Conservation (phyloP, 1,140 invertebrate genomes). For the Nixonia krombeini region DNA sequence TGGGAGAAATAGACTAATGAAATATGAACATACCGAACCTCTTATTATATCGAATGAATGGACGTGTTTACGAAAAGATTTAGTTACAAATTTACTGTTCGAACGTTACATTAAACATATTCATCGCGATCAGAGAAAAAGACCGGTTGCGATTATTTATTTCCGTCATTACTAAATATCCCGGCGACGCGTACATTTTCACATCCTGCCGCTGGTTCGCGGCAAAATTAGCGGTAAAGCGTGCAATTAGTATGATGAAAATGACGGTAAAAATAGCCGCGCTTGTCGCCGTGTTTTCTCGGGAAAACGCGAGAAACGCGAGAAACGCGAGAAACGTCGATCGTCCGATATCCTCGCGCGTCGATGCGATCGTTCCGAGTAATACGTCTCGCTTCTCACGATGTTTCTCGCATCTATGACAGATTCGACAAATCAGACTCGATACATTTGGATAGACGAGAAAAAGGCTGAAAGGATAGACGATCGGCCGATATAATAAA, state of each 20-base stretch:
- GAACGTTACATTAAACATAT: conserved; percentile 26
- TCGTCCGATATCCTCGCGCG: no score
- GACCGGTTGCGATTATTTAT: conserved; percentile 21
- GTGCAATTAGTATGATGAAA: no score
- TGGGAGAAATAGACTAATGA: conserved; percentile 30
- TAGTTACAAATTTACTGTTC: conserved; percentile 29
- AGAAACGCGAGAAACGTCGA: no score
- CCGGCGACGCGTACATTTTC: no score
- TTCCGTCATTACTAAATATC: conserved; percentile 10
- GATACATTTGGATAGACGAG: conserved; percentile 10
- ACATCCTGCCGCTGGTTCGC: no score
- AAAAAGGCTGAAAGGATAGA: background rate
- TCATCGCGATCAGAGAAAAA: conserved; percentile 21
- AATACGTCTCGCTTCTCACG: no score
- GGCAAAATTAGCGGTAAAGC: no score
- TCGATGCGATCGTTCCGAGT: no score
- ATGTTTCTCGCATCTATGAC: no score
- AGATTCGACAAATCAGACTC: conserved; percentile 16
- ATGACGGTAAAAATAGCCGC: no score
- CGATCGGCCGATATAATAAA: conserved; percentile 10
- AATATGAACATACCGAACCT: conserved; percentile 28
- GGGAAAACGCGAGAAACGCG: no score
- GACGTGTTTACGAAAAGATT: conserved; percentile 19
- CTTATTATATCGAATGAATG: conserved; percentile 37
- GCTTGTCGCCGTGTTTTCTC: no score